Percentiles rank a stretch among this genome's conserved stretches.
phyloP scores from a whole-genome alignment of 2,113 vertebrate genomes.

The Cebus imitator region DNA sequence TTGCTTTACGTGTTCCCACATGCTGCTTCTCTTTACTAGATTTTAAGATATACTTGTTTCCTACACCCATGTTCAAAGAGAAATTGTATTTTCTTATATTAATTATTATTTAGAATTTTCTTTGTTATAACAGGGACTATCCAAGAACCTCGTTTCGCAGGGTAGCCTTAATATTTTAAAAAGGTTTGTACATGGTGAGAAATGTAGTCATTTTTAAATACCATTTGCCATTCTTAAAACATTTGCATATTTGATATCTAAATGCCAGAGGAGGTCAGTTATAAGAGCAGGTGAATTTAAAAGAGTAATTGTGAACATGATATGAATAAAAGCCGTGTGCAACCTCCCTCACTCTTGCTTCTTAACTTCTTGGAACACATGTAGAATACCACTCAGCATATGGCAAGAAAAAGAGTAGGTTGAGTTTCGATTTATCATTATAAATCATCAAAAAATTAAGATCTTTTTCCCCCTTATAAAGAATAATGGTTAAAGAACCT shows the following conservation, averaged over 20 bases:
- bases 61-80: constrained; percentile 77
- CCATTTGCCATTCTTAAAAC: constrained; percentile 73
- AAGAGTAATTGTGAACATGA: constrained; percentile 65
- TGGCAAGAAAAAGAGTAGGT: neutral
- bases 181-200: constrained; percentile 71
- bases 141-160: constrained; percentile 75
- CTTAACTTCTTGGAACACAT: constrained; percentile 57
- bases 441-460: neutral
- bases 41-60: constrained; percentile 75
- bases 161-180: constrained; percentile 76
- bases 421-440: neutral
- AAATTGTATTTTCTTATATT: constrained; percentile 79
- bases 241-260: constrained; percentile 76
- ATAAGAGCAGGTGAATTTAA: constrained; percentile 32
- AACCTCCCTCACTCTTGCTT: constrained; percentile 61
- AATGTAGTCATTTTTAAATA: constrained; percentile 76
- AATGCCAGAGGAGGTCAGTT: constrained; percentile 71
- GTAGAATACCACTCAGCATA: neutral
- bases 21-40: constrained; percentile 71
- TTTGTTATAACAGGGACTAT: constrained; percentile 80
- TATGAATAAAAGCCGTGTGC: neutral
- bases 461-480: neutral
- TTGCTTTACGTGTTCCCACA: constrained; percentile 76
- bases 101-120: constrained; percentile 83
- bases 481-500: neutral